These are phyloP conservation scores for Cryptoprocta ferox DNA, from an alignment of 2,797 vertebrate genomes.

Conservation along the genomic window DNA sequence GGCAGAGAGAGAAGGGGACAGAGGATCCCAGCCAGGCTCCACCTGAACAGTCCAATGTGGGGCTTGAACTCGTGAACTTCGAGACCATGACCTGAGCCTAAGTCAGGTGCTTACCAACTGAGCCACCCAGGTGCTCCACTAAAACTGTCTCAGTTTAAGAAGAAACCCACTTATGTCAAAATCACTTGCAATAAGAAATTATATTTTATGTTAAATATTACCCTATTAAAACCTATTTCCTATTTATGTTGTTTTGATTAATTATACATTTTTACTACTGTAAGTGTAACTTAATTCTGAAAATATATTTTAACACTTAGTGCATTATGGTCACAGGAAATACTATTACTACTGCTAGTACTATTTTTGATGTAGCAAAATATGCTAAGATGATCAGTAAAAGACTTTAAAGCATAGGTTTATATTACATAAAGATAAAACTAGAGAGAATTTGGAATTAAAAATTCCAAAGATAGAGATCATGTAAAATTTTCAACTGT, in stretches of 20 bases:
- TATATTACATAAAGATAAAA: not conserved
- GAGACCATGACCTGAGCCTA: too few species aligned
- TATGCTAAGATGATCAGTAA: not conserved
- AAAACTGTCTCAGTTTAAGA: not conserved
- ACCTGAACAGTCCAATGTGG: too few species aligned
- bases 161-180: not conserved
- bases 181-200: slow-evolving; percentile 1
- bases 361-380: not conserved
- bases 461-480: not conserved
- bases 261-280: not conserved
- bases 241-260: not conserved
- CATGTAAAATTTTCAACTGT: not conserved
- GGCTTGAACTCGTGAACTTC: too few species aligned
- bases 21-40: too few species aligned
- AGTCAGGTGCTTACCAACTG: too few species aligned
- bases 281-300: not conserved
- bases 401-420: not conserved
- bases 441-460: not conserved
- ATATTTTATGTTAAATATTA: not conserved
- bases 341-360: not conserved
- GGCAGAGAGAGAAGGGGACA: too few species aligned
- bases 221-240: not conserved
- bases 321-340: not conserved
- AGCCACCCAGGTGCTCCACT: too few species aligned
- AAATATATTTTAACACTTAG: not conserved